Base-by-base conservation (phyloP, 2,113 vertebrate species). In the Platichthys stellatus region DNA sequence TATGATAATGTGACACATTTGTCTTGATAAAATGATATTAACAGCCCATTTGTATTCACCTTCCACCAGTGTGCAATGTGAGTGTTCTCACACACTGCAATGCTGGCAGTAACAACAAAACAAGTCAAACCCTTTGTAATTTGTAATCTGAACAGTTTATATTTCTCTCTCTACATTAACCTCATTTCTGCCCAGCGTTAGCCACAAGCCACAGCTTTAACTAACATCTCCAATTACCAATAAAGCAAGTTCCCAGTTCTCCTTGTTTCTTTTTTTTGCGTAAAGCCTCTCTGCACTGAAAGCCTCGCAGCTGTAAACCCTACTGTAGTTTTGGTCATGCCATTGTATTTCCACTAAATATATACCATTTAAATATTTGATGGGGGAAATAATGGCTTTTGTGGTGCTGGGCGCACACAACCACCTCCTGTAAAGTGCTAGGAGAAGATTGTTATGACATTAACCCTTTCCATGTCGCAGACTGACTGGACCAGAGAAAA, bases 291-390 rank as follows among this genome's bases (percentile, higher is more conserved):
- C 57, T 76, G 31, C 21, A 20, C 49, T 71, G 24, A 78, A 75
- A 71, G 63, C 58, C 17, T 17, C 13, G 15, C 24, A 40, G 72
- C 70, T 69, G 67, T 77, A 26, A 74, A 79, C 61, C 20, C 0
- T 47, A 8, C 28, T 7, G 0, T 53, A 61, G 75, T 61, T 85
- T 72, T 66, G n/a, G 54, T 72, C 24, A 56, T 54, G 54, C 40
- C 31, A 31, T 63, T 60, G 49, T 43, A 61, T 75, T 81, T 78
- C 35, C 75, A 63, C 83, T 84, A 81, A 75, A 85, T 85, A 74
- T 78, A 72, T 35, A 38, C 15, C 1, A 67, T 70, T 56, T 86
- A 12, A 88, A 89, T 90, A 82, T 88, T 89, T 90, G 6, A 82
- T 86, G 57, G 45, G 51, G 69, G 59, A 73, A 79, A 84, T 72